Percentiles rank a stretch among this genome's conserved stretches.
These are phyloP conservation scores for Amazona ochrocephala DNA, from an alignment of 2,797 vertebrate genomes.

Conservation along the genomic window DNA sequence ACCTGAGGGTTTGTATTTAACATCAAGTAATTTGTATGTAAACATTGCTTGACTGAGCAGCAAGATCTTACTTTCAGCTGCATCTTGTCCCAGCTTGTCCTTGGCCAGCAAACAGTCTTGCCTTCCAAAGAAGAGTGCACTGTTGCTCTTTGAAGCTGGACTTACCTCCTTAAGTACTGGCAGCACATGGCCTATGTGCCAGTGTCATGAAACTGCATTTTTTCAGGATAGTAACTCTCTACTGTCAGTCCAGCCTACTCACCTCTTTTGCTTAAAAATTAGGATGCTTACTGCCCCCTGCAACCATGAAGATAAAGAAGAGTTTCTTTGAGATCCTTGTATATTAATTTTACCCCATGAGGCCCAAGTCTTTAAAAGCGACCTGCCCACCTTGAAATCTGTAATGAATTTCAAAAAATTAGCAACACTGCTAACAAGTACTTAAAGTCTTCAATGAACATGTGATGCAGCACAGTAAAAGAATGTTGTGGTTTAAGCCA, in stretches of 20 bases:
- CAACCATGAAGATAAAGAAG: background rate
- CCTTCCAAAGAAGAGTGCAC: background rate
- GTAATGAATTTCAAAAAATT: background rate
- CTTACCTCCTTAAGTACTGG: background rate
- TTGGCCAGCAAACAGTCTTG: background rate
- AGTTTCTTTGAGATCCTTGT: background rate
- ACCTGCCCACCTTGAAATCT: background rate
- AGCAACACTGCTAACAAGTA: background rate
- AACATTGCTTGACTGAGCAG: slow-evolving; percentile 19
- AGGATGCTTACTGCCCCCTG: background rate
- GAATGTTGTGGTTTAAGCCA: too few species aligned
- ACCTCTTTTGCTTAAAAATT: background rate
- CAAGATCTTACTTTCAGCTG: slow-evolving; percentile 41
- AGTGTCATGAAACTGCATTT: background rate
- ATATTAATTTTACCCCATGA: background rate
- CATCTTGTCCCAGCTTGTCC: slow-evolving; percentile 42
- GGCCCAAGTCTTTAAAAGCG: background rate
- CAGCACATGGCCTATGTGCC: background rate
- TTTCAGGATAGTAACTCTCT: background rate
- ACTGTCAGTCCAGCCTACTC: background rate
- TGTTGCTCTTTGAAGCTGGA: background rate
- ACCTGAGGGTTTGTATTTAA: slow-evolving; percentile 47
- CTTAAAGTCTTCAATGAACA: background rate
- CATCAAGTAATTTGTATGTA: slow-evolving; percentile 36
- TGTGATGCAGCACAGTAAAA: background rate